Base-by-base conservation (phyloP, 2,797 vertebrate genomes). In the Potorous gilbertii region DNA sequence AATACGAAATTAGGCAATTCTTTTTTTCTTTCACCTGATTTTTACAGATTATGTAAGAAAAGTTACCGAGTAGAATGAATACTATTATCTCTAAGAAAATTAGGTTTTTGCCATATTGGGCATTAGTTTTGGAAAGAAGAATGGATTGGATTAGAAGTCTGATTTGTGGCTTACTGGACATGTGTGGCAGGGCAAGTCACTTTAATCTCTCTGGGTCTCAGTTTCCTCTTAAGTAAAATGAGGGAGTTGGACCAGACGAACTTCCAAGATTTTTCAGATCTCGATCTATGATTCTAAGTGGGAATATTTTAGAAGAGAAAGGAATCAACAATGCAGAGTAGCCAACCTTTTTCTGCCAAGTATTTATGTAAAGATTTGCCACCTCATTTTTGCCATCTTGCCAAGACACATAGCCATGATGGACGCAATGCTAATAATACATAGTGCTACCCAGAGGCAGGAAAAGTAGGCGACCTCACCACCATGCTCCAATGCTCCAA, bases 11-110 rank as follows among this genome's bases (percentile, higher is more conserved):
- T 95, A 95, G 90, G 16, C 34, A 96, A 74, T 62, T 94, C 29
- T 89, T 87, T 95, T 87, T 94, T 96, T 90, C 4, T 54, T 66
- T 95, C 56, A 95, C 89, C 40, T 91, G 46, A 90, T 94, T 93
- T 90, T 91, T 94, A 97, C 89, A 94, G 96, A 55, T 50, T 54
- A 74, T 89, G 96, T 95, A 96, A 95, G 93, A 91, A 95, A 97
- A 96, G 97, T 95, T 16, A 81, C 3, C 46, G 40, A 96, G 95
- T 90, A 96, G 92, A 92, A 34, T 27, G 94, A 95, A 93, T 0
- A 8, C 1, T 93, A 96, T 24, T 9, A 81, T 91, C 91, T 29
- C 24, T 92, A 97, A 91, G 90, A 95, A 97, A 95, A 95, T 59
- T 9, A 12, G 94, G 27, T 96, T 52, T 94, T 56, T 94, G 1